Evolutionary conservation across 1,140 invertebrate genomes (phyloP), one percentile per base, ranked within the genome.

Genomic region (Acromyrmex heyeri): DNA sequence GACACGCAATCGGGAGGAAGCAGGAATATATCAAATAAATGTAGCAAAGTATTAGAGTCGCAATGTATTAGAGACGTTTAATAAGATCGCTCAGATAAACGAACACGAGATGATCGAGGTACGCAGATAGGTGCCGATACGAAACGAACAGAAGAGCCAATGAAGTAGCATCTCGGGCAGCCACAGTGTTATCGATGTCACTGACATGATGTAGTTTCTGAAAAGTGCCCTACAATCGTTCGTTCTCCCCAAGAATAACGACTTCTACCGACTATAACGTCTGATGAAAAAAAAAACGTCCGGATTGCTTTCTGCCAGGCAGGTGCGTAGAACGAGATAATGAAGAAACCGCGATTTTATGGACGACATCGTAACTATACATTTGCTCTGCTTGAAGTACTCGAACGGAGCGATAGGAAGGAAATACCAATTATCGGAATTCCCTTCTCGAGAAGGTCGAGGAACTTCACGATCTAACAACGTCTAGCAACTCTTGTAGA

Each of bases 341-440:
- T 85, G 75, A 78, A 65, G 82, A 85, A 85, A 85, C 73, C 50
- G 50, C 82, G 82, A 21, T 55, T 78, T 64, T 65, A 65, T 44
- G 59, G 27, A 16, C 27, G 57, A 34, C 61, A 59, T 30, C 48
- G 34, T 83, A 83, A 83, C 69, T 73, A 69, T 50, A 61, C 55
- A 10, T 55, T 38, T 69, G 64, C 64, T 38, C 64, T 21, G 77
- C 30, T 34, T 38, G 48, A 70, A 69, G 12, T 48, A 10, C 62
- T 81, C 14, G 30, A 24, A 34, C 14, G 14, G 30, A 34, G 24
- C 24, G 65, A 70, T 81, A 61, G 69, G 21, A 57, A 59, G 50
- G 21, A 83, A 75, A 50, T 61, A 21, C 18, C 38, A 61, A 75
- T 83, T 61, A 83, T 83, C 24, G 44, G 38, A 61, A 70, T 83